Percentiles rank a stretch among this genome's conserved stretches.
Evolutionary conservation across 2,113 vertebrate species (phyloP).

Genomic region (Mobula birostris): DNA sequence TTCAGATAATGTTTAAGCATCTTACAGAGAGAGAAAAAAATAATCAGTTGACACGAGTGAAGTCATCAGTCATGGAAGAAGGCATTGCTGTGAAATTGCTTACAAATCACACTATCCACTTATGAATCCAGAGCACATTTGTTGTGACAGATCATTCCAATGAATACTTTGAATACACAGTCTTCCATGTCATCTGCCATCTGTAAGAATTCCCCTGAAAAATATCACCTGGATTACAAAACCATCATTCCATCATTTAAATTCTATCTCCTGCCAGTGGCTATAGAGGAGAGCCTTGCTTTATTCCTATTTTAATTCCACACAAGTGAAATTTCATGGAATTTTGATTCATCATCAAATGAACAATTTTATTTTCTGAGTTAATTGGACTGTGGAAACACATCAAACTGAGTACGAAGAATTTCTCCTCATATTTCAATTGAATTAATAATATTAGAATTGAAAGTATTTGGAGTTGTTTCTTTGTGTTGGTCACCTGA

Average conservation of each 20-base stretch:
- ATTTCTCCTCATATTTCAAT: background rate
- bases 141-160: conserved; percentile 11
- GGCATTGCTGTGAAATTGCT: conserved; percentile 26
- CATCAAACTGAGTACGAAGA: background rate
- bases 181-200: conserved; percentile 32
- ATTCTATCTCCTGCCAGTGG: background rate
- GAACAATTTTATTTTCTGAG: conserved; percentile 2
- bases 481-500: background rate
- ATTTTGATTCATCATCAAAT: background rate
- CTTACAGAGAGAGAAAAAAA: background rate
- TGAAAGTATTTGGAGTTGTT: background rate
- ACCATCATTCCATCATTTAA: background rate
- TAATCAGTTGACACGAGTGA: conserved; percentile 31
- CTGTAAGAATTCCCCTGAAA: background rate
- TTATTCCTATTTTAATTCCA: background rate
- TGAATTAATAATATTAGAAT: background rate
- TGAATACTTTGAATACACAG: conserved; percentile 36
- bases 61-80: conserved; percentile 23
- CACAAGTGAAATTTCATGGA: background rate
- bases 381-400: background rate
- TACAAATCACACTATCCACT: conserved; percentile 15
- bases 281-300: background rate
- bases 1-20: conserved; percentile 16
- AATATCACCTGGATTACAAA: background rate
- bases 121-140: conserved; percentile 29